phyloP scores from a whole-genome alignment of 1,140 invertebrate species.

The Habropoda laboriosa region DNA sequence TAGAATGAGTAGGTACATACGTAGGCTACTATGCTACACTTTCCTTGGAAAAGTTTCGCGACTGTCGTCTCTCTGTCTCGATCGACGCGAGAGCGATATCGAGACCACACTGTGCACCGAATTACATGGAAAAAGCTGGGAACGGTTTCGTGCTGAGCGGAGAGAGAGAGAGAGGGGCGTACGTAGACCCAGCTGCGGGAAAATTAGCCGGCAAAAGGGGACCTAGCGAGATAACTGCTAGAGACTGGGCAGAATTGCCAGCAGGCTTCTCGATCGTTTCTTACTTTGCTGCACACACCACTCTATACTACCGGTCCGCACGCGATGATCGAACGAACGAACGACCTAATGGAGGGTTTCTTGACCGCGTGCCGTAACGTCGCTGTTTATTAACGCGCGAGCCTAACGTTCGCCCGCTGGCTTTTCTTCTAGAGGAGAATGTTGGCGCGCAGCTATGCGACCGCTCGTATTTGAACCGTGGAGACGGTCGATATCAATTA shows the following conservation, averaged over 20 bases:
- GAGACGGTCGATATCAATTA: slow-evolving; percentile 51
- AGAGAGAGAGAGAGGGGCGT: too few relatives aligned
- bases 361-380: slow-evolving; percentile 31
- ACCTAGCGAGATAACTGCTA: slow-evolving; percentile 16
- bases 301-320: slow-evolving; percentile 30
- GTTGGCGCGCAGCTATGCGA: slow-evolving; percentile 16
- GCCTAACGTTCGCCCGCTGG: background rate
- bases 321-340: slow-evolving; percentile 43
- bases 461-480: slow-evolving; percentile 34
- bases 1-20: too few relatives aligned
- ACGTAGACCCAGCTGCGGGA: slow-evolving; percentile 12
- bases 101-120: background rate
- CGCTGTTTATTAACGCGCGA: slow-evolving; percentile 12
- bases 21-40: too few relatives aligned
- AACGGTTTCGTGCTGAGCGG: background rate
- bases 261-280: slow-evolving; percentile 11
- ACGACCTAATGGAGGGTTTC: slow-evolving; percentile 23
- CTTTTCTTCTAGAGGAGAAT: slow-evolving; percentile 28
- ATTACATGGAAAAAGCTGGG: background rate
- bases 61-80: background rate
- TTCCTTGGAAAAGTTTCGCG: background rate
- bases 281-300: background rate
- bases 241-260: background rate
- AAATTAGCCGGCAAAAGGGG: slow-evolving; percentile 33
- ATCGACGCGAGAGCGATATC: background rate